Base-by-base conservation (phyloP, 2,113 vertebrate species). In the Sterna hirundo region DNA sequence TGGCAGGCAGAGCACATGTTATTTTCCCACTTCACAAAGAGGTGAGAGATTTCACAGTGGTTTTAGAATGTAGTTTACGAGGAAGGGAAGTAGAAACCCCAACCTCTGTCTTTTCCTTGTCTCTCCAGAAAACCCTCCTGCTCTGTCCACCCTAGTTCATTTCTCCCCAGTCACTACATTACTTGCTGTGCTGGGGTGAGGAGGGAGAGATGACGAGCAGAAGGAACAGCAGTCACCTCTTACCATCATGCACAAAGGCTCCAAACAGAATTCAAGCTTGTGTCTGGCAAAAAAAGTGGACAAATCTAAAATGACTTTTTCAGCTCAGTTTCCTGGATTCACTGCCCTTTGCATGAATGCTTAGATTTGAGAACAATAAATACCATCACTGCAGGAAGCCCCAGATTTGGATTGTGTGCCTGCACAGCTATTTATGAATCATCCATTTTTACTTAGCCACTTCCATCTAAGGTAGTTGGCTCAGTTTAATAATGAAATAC, bases 391-490 rank as follows among this genome's bases (percentile, higher is more conserved):
- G 2, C 62, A 72, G 83, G 91, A 92, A 89, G 75, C 58, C 86
- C 42, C 29, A 47, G 46, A 74, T 74, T 62, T 80, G 46, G 86
- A 93, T 80, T 91, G 66, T 85, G 55, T 85, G 51, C 44, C 2
- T 70, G n/a, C 77, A 83, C 49, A 91, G 54, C 74, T 93, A 40
- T 92, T 95, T 95, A 74, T 68, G 49, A 93, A 96, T 88, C 75
- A 90, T 77, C 58, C 55, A 30, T 74, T 96, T 93, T 49, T 74
- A 77, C 60, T 96, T 77, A 38, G 46, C 36, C n/a, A 19, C 54
- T 97, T 95, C 86, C 89, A 87, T 94, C 78, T 94, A 95, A 91
- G 84, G 83, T 91, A 93, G 54, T 54, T 92, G 52, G 36, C 81
- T 95, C n/a, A 23, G 58, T 82, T 89, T 87, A 80, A 38, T 72